Evolutionary conservation across 1,140 invertebrate genomes (phyloP).

Genomic region (Plodia interpunctella): DNA sequence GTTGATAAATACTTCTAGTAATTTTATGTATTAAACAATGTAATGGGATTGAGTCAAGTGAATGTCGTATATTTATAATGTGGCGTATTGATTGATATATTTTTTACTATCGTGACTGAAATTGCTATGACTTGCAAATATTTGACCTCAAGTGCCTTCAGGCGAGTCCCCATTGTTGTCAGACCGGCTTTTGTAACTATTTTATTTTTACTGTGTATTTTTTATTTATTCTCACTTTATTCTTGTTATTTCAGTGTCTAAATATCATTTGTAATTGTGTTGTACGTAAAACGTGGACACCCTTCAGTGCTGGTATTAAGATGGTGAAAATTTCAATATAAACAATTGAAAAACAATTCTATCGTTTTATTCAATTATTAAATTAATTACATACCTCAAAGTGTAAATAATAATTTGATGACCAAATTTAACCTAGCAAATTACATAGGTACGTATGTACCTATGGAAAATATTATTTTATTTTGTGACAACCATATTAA

Average conservation of each 20-base stretch:
- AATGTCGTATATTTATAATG: no score
- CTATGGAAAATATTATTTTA: no score
- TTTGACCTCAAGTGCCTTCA: slow-evolving; percentile 69
- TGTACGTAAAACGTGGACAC: slow-evolving; percentile 72
- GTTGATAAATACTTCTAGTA: no score
- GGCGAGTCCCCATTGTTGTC: slow-evolving; percentile 48
- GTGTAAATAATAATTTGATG: no score
- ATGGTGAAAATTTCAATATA: slow-evolving; percentile 73
- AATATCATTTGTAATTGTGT: slow-evolving; percentile 63
- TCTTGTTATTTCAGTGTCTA: slow-evolving; percentile 36
- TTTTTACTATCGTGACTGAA: neutral
- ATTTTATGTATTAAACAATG: no score
- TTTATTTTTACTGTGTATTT: slow-evolving; percentile 33
- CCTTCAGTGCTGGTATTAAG: slow-evolving; percentile 65
- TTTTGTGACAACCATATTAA: no score
- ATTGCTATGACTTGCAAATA: slow-evolving; percentile 47
- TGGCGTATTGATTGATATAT: slow-evolving; percentile 13
- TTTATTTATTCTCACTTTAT: slow-evolving; percentile 32
- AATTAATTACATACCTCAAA: no score
- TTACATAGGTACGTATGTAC: no score
- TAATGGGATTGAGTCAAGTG: no score
- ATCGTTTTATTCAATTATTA: neutral
- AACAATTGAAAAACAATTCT: slow-evolving; percentile 52
- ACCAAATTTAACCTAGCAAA: no score
- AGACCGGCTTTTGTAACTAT: slow-evolving; percentile 41